Percentiles rank a stretch among this genome's conserved stretches.
Conservation (phyloP, 2,113 vertebrate genomes). For the Rhynchomys soricoides region DNA sequence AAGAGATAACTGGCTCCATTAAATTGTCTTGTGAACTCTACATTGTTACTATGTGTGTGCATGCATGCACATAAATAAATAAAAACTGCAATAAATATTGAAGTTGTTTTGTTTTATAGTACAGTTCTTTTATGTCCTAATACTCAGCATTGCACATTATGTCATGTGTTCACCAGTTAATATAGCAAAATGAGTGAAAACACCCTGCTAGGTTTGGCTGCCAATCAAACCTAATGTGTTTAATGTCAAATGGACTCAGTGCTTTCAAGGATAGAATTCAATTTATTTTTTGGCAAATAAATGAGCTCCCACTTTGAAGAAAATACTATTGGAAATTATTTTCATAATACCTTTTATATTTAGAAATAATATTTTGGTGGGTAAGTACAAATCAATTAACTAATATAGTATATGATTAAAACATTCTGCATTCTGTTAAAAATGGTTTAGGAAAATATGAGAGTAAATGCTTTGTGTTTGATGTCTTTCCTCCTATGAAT, state of each 20-base stretch:
- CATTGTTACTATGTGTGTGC: neutral
- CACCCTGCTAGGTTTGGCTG: neutral
- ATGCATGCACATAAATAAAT: neutral
- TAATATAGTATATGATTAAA: conserved; percentile 18
- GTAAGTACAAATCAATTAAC: conserved; percentile 49
- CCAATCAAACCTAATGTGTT: conserved; percentile 58
- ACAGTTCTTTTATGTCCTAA: neutral
- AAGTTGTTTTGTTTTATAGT: neutral
- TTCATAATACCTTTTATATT: conserved; percentile 6
- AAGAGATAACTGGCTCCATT: neutral
- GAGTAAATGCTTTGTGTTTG: neutral
- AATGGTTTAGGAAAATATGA: neutral
- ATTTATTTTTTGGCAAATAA: conserved; percentile 76
- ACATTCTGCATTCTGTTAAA: neutral
- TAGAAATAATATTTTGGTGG: conserved; percentile 61
- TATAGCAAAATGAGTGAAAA: conserved; percentile 38
- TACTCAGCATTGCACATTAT: neutral
- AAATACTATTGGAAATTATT: conserved; percentile 23
- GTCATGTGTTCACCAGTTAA: conserved; percentile 15
- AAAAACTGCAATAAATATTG: neutral
- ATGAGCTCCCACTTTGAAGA: conserved; percentile 41
- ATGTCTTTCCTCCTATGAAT: neutral
- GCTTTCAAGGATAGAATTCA: conserved; percentile 67
- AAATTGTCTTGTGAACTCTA: neutral
- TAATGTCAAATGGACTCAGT: conserved; percentile 52